phyloP scores from a whole-genome alignment of 2,888 invertebrate genomes.

The Ectropis crepuscularia region DNA sequence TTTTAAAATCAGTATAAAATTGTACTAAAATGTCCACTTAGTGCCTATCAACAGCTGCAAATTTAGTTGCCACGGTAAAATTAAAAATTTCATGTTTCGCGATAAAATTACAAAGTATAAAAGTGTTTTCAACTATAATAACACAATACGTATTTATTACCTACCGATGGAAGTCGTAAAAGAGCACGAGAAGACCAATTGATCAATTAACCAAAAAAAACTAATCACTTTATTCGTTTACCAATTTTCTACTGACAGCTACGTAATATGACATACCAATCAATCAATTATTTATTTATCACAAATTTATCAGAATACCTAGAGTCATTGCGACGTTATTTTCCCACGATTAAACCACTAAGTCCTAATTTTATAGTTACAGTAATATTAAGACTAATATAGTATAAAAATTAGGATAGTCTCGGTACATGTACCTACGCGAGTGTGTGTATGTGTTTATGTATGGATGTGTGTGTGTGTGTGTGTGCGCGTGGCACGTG shows the following conservation, averaged over 20 bases:
- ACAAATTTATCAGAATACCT: conserved; percentile 9
- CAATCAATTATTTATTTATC: conserved; percentile 38
- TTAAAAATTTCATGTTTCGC: conserved; percentile 25
- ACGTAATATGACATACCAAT: conserved; percentile 31
- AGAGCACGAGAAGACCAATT: conserved; percentile 26
- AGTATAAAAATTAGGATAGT: too few relatives aligned
- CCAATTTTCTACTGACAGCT: conserved; percentile 32
- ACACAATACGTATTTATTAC: conserved; percentile 25
- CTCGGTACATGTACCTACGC: too few relatives aligned
- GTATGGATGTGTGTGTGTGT: too few relatives aligned
- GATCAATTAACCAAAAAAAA: conserved; percentile 29
- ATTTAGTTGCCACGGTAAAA: conserved; percentile 1
- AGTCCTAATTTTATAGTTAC: neutral
- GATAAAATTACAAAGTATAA: conserved; percentile 22
- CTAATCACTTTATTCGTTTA: conserved; percentile 33
- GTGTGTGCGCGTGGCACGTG: too few relatives aligned
- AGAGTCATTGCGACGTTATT: conserved; percentile 36
- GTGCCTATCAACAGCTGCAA: conserved; percentile 4
- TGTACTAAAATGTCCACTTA: neutral
- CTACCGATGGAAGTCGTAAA: conserved; percentile 27
- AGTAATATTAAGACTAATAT: neutral
- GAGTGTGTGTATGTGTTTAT: too few relatives aligned
- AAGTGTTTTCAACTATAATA: conserved; percentile 27
- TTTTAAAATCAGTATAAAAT: neutral
- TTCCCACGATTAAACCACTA: conserved; percentile 51